Evolutionary conservation across 2,797 vertebrate genomes (phyloP).

Genomic region (Kryptolebias ocellatus): DNA sequence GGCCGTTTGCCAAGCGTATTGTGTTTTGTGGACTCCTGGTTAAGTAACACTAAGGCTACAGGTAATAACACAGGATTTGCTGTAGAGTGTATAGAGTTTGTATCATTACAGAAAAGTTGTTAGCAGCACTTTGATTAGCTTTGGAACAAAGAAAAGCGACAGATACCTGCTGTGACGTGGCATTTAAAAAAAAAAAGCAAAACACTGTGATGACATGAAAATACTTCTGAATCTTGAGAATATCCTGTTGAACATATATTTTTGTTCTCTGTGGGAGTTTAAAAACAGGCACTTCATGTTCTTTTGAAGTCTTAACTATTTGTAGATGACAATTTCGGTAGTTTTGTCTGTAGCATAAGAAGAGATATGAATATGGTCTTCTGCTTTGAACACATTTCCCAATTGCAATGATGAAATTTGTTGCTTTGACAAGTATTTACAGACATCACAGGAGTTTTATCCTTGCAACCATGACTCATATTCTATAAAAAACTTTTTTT

Average conservation of each 20-base stretch:
- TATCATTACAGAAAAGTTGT: conserved; percentile 51
- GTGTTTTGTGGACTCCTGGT: conserved; percentile 65
- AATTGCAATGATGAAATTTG: no score
- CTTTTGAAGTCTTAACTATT: no score
- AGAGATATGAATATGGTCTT: no score
- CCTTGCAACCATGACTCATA: no score
- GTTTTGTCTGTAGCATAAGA: no score
- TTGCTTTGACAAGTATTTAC: no score
- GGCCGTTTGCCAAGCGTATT: conserved; percentile 63
- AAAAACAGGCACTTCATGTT: conserved; percentile 1
- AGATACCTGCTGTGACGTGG: conserved; percentile 45
- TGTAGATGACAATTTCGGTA: no score
- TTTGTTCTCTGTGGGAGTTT: not conserved
- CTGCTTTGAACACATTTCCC: no score
- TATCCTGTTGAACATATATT: not conserved
- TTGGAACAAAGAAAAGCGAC: conserved; percentile 27
- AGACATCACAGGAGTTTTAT: no score
- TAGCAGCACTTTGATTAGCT: conserved; percentile 49
- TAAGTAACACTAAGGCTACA: conserved; percentile 65
- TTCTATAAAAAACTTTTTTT: no score
- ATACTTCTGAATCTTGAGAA: conserved; percentile 1
- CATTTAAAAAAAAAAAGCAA: conserved; percentile 36
- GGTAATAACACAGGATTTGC: conserved; percentile 65
- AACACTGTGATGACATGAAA: conserved; percentile 11
- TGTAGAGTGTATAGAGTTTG: conserved; percentile 27